A percentile compares a stretch with the other conserved stretches of the same genome.
Evolutionary conservation across 2,888 invertebrate species (phyloP).

Genomic region (Lymantria dispar): DNA sequence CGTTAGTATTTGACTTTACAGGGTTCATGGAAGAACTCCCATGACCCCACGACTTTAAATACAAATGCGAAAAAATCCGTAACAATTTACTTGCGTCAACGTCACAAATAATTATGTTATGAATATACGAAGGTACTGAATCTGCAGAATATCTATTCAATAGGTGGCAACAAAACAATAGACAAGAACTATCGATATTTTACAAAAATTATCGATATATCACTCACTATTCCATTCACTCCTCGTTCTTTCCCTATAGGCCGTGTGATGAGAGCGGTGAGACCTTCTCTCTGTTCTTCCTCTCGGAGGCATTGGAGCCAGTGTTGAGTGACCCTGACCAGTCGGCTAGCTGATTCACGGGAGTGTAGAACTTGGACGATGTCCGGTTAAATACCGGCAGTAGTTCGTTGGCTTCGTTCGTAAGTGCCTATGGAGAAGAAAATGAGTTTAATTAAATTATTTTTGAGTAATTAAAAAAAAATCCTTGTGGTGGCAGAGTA

Average conservation of each 20-base stretch:
- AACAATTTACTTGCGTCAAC: too few relatives aligned
- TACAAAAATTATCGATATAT: constrained; percentile 3
- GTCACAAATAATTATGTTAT: too few relatives aligned
- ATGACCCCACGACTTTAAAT: too few relatives aligned
- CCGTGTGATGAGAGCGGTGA: constrained; percentile 54
- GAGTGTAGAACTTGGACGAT: constrained; percentile 93
- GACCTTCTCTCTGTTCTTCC: constrained; percentile 49
- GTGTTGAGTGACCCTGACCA: constrained; percentile 86
- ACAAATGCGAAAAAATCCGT: too few relatives aligned
- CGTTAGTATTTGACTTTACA: too few relatives aligned
- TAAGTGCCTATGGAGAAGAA: constrained; percentile 86
- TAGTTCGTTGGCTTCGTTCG: constrained; percentile 98
- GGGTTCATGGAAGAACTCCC: too few relatives aligned
- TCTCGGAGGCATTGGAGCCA: constrained; percentile 38
- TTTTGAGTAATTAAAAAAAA: too few relatives aligned
- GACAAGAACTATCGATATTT: neutral
- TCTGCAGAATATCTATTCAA: too few relatives aligned
- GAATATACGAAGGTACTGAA: too few relatives aligned
- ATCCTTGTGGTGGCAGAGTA: too few relatives aligned
- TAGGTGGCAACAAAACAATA: too few relatives aligned
- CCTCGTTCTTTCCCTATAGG: constrained; percentile 37
- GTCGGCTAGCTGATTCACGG: constrained; percentile 91
- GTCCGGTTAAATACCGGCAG: constrained; percentile 99
- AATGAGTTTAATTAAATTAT: too few relatives aligned
- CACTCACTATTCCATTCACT: constrained; percentile 15